phyloP scores from a whole-genome alignment of 2,113 vertebrate genomes.

The Dicaeum eximium region DNA sequence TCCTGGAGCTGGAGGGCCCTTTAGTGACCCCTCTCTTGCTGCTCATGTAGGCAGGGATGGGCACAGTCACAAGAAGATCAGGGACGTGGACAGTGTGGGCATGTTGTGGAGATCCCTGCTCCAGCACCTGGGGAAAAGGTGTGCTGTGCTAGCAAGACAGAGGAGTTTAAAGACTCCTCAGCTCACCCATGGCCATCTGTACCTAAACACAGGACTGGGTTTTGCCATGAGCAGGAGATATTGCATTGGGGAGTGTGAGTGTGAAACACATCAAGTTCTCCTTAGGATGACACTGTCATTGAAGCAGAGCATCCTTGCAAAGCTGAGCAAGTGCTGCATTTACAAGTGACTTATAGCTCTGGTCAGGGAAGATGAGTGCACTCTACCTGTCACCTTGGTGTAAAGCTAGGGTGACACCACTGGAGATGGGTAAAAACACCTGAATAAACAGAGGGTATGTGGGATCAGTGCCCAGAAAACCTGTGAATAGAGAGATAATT shows the following conservation, averaged over 20 bases:
- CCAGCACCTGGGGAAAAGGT: neutral
- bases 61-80: neutral
- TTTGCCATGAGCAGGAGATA: neutral
- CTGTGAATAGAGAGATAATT: neutral
- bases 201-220: neutral
- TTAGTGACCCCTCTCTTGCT: neutral
- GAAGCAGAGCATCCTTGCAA: neutral
- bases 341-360: neutral
- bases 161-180: neutral
- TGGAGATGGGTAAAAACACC: neutral
- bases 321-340: neutral
- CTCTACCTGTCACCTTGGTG: neutral
- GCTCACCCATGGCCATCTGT: neutral
- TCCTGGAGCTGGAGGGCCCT: neutral
- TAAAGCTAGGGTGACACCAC: rapidly evolving
- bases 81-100: rapidly evolving
- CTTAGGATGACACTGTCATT: neutral
- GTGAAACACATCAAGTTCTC: neutral
- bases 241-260: neutral
- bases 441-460: neutral
- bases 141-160: neutral
- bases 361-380: rapidly evolving
- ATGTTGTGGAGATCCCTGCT: neutral
- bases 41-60: rapidly evolving
- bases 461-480: neutral